Base-by-base conservation (phyloP, 2,113 vertebrate genomes). In the Chrysochloris asiatica region DNA sequence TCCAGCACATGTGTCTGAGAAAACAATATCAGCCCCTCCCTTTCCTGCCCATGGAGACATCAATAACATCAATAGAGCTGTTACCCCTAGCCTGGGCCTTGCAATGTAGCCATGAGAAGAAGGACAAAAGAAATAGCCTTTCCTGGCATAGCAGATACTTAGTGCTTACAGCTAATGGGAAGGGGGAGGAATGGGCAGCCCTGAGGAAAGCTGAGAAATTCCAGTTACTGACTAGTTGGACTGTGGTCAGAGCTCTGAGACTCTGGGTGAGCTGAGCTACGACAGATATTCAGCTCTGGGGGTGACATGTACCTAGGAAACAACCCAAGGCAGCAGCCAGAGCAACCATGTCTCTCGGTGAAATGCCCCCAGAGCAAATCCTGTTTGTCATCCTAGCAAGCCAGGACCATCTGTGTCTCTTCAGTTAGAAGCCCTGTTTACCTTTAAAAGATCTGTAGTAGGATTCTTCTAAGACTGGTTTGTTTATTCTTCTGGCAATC, bases 61-160 rank as follows among this genome's bases (percentile, higher is more conserved):
- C 96, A 94, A 52, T 95, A 92, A 76, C 90, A 86, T 95, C 94
- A 69, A 93, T 83, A 92, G 94, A 95, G 93, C 93, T 82, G 91
- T 26, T 87, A 79, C 83, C 86, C 52, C 78, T 77, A 93, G 96
- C 88, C 22, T 36, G 85, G 91, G 91, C 93, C 80, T 93, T 77
- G 54, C 67, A 83, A 78, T 77, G 90, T 7, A 1, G 90, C 72
- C 10, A 59, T 83, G 7, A 48, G 92, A 83, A 86, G 41, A 52
- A 3, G 69, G 85, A 77, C 1, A 88, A 93, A 88, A 80, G 92
- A 94, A 92, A 65, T 73, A 19, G 71, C 76, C 89, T 61, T 17
- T 36, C 30, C n/a, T 38, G 47, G 89, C 43, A 36, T 0, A 38
- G 80, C 0, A 3, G 36, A 90, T 79, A 13, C 72, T 83, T 48